Evolutionary conservation across 2,888 invertebrate genomes (phyloP), one percentile per base, ranked within the genome.

Genomic region (Mythimna lalbum): DNA sequence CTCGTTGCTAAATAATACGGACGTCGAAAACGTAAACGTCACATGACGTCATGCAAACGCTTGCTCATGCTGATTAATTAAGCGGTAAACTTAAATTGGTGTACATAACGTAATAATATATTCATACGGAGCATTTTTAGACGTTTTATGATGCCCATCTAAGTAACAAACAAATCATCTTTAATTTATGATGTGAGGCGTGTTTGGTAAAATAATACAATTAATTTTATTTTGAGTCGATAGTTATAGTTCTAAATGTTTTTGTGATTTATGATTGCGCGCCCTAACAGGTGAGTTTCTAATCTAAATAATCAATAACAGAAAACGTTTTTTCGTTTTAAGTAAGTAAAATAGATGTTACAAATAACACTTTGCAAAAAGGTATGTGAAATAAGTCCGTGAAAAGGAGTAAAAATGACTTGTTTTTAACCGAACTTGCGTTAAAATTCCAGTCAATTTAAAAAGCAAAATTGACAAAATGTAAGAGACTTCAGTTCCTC

Each of bases 41-140:
- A 83, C 21, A 73, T 92, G 89, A 92, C 92, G 93, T 92, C 92
- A 92, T 81, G 80, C 80, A 89, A 91, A 33, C 88, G 90, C 90
- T 80, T 73, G 77, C 61, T 74, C 73, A 78, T 65, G 12, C 10
- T 36, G 12, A 39, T 39, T 75, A 80, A 74, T 87, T 83, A 76
- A 73, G 92, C 90, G 92, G 90, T 88, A 90, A 89, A 76, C 90
- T 87, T 81, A 85, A 93, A 92, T 62, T 63, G 63, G 50, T 55
- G 36, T 50, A 76, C n/a, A n/a, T n/a, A n/a, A 31, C 62, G 23
- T 59, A 27, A n/a, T 61, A 49, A 49, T 39, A 49, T 59, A 73
- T 65, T 62, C 56, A 52, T 56, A 57, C 27, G 70, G 53, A 71
- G 56, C 43, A 1, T 57, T 36, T 56, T 33, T 56, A 56, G 56